phyloP scores from a whole-genome alignment of 2,888 invertebrate species.

The Himalopsyche anomala region DNA sequence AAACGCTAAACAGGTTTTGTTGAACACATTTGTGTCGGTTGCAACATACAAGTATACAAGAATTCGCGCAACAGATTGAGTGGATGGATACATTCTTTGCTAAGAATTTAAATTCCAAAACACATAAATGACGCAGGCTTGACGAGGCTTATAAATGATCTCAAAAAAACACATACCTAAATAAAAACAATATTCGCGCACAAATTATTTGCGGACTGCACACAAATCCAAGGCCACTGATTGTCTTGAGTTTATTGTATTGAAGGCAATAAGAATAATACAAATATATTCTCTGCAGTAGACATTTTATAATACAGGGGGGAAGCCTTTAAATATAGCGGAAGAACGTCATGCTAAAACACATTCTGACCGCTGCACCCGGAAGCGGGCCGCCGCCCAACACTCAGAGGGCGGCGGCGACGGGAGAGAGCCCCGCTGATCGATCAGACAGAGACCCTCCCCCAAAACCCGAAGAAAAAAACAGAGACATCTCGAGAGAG shows the following conservation, averaged over 20 bases:
- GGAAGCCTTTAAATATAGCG: conserved; percentile 46
- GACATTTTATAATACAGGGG: background rate
- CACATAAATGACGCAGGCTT: background rate
- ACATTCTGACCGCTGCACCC: conserved; percentile 76
- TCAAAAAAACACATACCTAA: too few species aligned
- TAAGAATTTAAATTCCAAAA: background rate
- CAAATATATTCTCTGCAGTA: background rate
- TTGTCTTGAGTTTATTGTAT: background rate
- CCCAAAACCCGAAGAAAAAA: conserved; percentile 62
- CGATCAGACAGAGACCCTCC: conserved; percentile 70
- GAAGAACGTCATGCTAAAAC: conserved; percentile 81
- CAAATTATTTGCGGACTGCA: too few species aligned
- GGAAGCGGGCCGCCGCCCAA: conserved; percentile 61
- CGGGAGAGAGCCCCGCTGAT: conserved; percentile 70
- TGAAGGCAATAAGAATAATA: background rate
- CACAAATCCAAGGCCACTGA: background rate
- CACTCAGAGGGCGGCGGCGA: conserved; percentile 74
- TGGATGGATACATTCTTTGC: background rate
- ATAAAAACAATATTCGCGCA: too few species aligned
- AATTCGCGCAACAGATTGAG: background rate
- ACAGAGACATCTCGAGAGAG: conserved; percentile 58
- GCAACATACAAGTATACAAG: background rate
- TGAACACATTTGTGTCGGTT: conserved; percentile 21
- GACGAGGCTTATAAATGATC: background rate
- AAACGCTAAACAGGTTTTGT: conserved; percentile 35